Conservation (phyloP, 1,140 invertebrate species). For the Drosophila obscura region DNA sequence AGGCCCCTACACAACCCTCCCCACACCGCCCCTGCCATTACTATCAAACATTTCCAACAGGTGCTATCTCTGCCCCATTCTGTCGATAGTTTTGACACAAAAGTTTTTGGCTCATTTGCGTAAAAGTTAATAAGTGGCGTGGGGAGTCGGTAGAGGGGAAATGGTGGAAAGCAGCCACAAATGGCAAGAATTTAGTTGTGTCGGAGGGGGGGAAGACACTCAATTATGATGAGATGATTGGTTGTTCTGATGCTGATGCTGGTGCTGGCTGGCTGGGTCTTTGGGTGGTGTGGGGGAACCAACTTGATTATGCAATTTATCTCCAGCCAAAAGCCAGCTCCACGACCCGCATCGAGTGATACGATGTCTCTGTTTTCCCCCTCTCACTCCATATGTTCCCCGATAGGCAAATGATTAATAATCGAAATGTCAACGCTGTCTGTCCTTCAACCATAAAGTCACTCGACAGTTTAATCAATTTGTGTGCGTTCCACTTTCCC, state of each 20-base stretch:
- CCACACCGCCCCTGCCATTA: neutral
- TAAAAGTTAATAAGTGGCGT: constrained; percentile 49
- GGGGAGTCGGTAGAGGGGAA: constrained; percentile 1
- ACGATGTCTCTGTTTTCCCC: constrained; percentile 14
- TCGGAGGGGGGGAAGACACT: neutral
- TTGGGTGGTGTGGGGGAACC: neutral
- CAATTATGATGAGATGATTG: constrained; percentile 20
- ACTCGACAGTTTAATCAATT: constrained; percentile 81
- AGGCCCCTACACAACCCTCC: neutral
- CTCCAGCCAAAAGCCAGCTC: constrained; percentile 51
- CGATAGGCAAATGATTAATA: constrained; percentile 71
- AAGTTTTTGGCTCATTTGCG: constrained; percentile 74
- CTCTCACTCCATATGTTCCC: neutral
- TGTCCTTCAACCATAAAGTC: constrained; percentile 74
- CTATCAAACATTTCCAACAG: constrained; percentile 41
- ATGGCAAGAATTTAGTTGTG: too few relatives aligned
- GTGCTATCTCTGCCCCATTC: constrained; percentile 45
- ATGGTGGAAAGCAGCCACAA: constrained; percentile 4
- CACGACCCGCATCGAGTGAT: constrained; percentile 59
- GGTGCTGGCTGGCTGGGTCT: neutral
- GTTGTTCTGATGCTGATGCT: neutral
- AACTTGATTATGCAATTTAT: constrained; percentile 55
- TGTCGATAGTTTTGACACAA: constrained; percentile 68
- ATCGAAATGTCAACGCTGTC: constrained; percentile 75
- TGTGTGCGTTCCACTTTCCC: constrained; percentile 50